Base-by-base conservation (phyloP, 2,888 invertebrate genomes). In the Drosophila picticornis region DNA sequence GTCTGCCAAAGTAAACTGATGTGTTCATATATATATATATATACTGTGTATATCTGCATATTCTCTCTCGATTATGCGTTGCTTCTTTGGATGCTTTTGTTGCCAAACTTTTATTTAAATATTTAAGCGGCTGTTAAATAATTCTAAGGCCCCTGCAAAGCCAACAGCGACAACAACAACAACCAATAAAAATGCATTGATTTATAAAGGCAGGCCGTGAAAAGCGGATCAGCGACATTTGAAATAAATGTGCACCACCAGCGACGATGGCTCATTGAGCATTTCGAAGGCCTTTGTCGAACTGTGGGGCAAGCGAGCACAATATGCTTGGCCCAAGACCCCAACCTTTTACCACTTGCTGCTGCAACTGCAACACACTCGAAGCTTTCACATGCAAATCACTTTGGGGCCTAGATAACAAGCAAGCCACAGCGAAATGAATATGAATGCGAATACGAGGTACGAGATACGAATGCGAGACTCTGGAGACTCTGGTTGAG, bases 341-440 rank as follows among this genome's bases (percentile, higher is more conserved):
- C 11, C 22, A n/a, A 9, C 22, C 71, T 34, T 60, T 69, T 70
- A 62, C 77, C 63, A 76, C 62, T 63, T 55, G 60, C 55, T 64
- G 73, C 32, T 57, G 70, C 62, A 53, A 52, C 31, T 60, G 48
- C 53, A 55, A 59, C 46, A 50, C 32, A 50, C 11, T 38, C 36
- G 61, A 29, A 67, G 68, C 72, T 66, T 77, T 80, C 77, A 69
- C 53, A 79, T 79, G 81, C 78, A 81, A 81, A 80, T 81, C 53
- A 46, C 61, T 61, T 38, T 36, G 40, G 60, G 60, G 52, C 56
- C 67, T 72, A 70, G 66, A 36, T 61, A 62, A 62, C 38, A 36
- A 43, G 46, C 46, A 25, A 25, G 46, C 50, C 51, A 59, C 36
- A 46, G 31, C 53, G 52, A 61, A 16, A 22, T 19, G 53, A 38